Evolutionary conservation across 2,113 vertebrate species (phyloP), one percentile per base, ranked within the genome.

Genomic region (Sapajus apella): DNA sequence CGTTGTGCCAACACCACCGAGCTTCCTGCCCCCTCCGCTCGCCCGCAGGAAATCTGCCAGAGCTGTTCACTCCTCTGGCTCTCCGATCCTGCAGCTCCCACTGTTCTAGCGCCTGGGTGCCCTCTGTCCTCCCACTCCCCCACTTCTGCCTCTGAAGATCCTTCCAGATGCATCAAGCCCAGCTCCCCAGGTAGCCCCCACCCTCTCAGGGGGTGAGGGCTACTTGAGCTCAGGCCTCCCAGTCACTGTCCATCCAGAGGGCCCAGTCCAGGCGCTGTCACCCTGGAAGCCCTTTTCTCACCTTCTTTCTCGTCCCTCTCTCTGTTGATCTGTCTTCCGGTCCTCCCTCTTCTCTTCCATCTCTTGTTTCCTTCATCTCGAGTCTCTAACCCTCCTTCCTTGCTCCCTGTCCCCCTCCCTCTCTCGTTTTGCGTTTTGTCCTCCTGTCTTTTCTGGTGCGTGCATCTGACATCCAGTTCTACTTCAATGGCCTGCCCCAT

Each of bases 401-500:
- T 79, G 79, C 81, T 27, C 88, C 72, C 50, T 21, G 3, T 11
- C 0, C 8, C 8, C 14, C 13, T 47, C 73, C 35, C 11, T 23
- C 6, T 14, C 37, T 76, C 2, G 3, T 18, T 25, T 30, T 32
- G 25, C 2, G 2, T 18, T 25, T 23, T 32, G 25, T 82, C 80
- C 75, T 50, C 96, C 11, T 0, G 0, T 40, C 70, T 40, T 70
- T 40, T 27, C 83, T 11, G 21, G 8, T 5, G 12, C 1, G 0
- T 1, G 58, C 32, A 47, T 55, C n/a, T 35, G 56, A 43, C 3
- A 0, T 0, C 0, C 21, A 1, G 16, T 27, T 68, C 45, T 35
- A 17, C n/a, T 0, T 58, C 12, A 9, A 11, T 0, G 2, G 25
- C 61, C 3, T 52, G 2, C 18, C 55, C 2, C 0, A 27, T 10